Base-by-base conservation (phyloP, 2,888 invertebrate genomes). In the Anagyrus pseudococci region DNA sequence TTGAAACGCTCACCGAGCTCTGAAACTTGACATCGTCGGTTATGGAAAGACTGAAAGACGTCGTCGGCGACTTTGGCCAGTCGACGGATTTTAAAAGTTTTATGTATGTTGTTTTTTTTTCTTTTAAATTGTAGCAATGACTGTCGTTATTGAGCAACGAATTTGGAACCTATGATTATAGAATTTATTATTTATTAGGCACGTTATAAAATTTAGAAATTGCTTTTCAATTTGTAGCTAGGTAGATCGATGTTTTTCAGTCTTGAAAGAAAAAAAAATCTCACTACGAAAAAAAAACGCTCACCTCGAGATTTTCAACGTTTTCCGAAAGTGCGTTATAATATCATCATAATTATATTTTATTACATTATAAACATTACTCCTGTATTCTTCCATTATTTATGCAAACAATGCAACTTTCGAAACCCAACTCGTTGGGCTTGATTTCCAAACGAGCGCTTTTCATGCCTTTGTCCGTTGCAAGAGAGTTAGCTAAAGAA, bases 1-100 rank as follows among this genome's bases (percentile, higher is more conserved):
- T 78, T 8, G 79, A 80, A 58, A 79, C 79, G 8, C 74, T 79
- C 37, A 80, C 80, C 40, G 80, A 80, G 67, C 61, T 66, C 25
- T 66, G 50, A 53, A 26, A 8, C n/a, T 23, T 43, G 17, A 17
- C 43, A 37, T 37, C 8, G 15, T 37, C 15, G 33, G 10, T 37
- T 37, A 13, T 37, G 33, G 10, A 37, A 37, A 37, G 33, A 37
- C 33, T 8, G 33, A 37, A 37, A 37, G 33, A 37, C 33, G 15
- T 37, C n/a, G n/a, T n/a, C n/a, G n/a, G n/a, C n/a, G n/a, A n/a
- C n/a, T n/a, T n/a, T n/a, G n/a, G n/a, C n/a, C n/a, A n/a, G n/a
- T n/a, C 33, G 2, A 37, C 10, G 8, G 8, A 13, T 37, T 37
- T 37, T 37, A 37, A 13, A 37, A 8, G 15, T 37, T 37, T 37